Percentiles rank a stretch among this genome's conserved stretches.
Evolutionary conservation across 2,888 invertebrate species (phyloP).

Genomic region (Chesias legatella): DNA sequence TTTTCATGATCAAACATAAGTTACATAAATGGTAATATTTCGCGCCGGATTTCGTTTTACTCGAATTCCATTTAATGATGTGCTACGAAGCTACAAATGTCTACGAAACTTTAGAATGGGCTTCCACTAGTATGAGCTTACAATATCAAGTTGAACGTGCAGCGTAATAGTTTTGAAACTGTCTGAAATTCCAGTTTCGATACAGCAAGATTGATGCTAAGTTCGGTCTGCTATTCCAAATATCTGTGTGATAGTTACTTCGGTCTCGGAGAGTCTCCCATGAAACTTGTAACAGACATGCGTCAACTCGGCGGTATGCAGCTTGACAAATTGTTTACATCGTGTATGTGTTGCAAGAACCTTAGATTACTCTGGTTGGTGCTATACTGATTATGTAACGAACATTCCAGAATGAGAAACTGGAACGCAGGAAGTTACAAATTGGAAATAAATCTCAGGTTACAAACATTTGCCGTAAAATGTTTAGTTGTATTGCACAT

Average conservation of each 20-base stretch:
- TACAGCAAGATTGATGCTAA: constrained; percentile 28
- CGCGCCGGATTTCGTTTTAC: too few species aligned
- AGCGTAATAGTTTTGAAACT: constrained; percentile 31
- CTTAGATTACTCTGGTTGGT: too few species aligned
- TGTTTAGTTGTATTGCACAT: constrained; percentile 29
- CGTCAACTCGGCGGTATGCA: constrained; percentile 22
- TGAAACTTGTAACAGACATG: constrained; percentile 31
- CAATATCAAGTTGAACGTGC: constrained; percentile 21
- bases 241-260: constrained; percentile 35
- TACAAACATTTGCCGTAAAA: constrained; percentile 19
- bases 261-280: constrained; percentile 6
- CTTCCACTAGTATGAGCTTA: constrained; percentile 10
- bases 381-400: background rate
- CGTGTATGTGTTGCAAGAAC: constrained; percentile 2
- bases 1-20: too few species aligned
- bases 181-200: constrained; percentile 21
- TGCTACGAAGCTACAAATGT: constrained; percentile 33
- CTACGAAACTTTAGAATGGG: constrained; percentile 27
- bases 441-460: constrained; percentile 21
- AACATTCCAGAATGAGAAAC: constrained; percentile 12
- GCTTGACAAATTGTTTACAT: constrained; percentile 38
- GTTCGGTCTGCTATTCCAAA: constrained; percentile 33
- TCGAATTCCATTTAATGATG: constrained; percentile 13
- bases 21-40: too few species aligned
- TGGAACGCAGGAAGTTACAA: constrained; percentile 14